A percentile compares a stretch with the other conserved stretches of the same genome.
These are phyloP conservation scores for Lamellibrachia columna DNA, from an alignment of 2,888 invertebrate genomes.

Conservation along the genomic window DNA sequence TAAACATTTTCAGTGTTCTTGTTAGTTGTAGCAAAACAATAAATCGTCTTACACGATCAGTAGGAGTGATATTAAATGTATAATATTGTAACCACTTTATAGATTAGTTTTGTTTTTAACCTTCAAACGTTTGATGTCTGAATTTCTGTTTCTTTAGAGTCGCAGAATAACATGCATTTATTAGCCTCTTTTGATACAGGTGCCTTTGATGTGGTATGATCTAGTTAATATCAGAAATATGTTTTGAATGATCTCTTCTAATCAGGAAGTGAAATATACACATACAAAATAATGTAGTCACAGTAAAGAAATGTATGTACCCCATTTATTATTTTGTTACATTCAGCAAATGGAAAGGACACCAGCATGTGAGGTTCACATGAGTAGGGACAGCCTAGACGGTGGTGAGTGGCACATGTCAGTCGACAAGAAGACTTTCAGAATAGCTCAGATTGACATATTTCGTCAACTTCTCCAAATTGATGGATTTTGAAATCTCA, in stretches of 20 bases:
- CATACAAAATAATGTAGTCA: neutral
- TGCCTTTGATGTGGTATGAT: neutral
- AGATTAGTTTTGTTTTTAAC: neutral
- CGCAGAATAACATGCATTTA: too few relatives aligned
- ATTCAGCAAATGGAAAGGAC: neutral
- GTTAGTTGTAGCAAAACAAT: neutral
- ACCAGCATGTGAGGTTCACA: conserved; percentile 25
- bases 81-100: neutral
- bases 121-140: too few relatives aligned
- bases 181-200: neutral
- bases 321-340: neutral
- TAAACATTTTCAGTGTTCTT: neutral
- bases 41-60: neutral
- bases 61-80: neutral
- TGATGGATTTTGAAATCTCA: too few relatives aligned
- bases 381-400: conserved; percentile 61
- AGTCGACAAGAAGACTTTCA: neutral
- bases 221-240: neutral
- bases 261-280: neutral
- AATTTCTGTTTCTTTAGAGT: too few relatives aligned
- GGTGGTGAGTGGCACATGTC: conserved; percentile 32
- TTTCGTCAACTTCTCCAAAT: too few relatives aligned
- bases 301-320: neutral
- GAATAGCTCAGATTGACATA: too few relatives aligned
- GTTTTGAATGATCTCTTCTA: neutral